Evolutionary conservation across 1,140 invertebrate genomes (phyloP).

Genomic region (Anastatus disparis): DNA sequence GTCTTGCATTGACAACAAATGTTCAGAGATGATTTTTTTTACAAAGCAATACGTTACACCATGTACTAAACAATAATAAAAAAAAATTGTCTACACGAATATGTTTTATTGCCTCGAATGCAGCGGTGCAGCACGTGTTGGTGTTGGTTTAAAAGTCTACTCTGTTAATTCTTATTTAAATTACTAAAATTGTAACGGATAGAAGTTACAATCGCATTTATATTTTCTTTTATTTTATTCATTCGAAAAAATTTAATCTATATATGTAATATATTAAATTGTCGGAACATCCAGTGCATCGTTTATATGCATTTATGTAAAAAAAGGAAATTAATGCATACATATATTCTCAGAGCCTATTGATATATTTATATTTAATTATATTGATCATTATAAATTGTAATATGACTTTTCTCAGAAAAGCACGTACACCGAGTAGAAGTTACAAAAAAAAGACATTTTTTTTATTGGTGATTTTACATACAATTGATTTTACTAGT

Average conservation of each 20-base stretch:
- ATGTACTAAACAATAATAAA: too few relatives aligned
- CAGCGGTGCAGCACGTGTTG: constrained; percentile 6
- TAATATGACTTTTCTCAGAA: constrained; percentile 37
- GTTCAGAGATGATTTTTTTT: too few relatives aligned
- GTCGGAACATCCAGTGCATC: constrained; percentile 16
- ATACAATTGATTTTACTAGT: too few relatives aligned
- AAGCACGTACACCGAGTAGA: constrained; percentile 32
- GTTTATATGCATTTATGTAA: constrained; percentile 1
- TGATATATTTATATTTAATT: too few relatives aligned
- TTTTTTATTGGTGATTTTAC: neutral
- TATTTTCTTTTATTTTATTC: too few relatives aligned
- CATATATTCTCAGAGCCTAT: neutral
- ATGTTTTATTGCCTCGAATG: constrained; percentile 13
- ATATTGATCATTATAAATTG: constrained; percentile 8
- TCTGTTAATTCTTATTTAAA: neutral
- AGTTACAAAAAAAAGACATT: constrained; percentile 34
- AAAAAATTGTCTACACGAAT: too few relatives aligned
- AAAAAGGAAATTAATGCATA: constrained; percentile 9
- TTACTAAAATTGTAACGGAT: neutral
- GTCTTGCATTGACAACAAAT: too few relatives aligned
- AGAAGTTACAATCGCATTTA: neutral
- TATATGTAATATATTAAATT: too few relatives aligned
- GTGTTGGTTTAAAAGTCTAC: constrained; percentile 10
- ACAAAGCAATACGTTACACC: too few relatives aligned
- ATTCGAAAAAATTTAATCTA: too few relatives aligned